Percentiles rank a stretch among this genome's conserved stretches.
Conservation (phyloP, 2,797 vertebrate genomes). For the Syncerus caffer region DNA sequence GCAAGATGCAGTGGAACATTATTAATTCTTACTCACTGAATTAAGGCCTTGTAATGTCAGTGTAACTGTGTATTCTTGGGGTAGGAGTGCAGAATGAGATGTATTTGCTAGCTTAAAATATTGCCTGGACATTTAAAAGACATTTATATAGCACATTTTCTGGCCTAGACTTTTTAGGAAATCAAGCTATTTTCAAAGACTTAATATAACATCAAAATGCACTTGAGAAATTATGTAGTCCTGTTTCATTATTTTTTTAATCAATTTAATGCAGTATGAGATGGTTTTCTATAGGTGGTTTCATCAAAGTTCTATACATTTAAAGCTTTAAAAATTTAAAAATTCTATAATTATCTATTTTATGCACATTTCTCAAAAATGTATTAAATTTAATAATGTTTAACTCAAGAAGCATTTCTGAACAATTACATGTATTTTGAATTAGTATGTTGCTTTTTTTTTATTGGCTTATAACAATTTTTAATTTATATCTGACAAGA, state of each 20-base stretch:
- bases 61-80: conserved; percentile 27
- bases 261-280: not conserved
- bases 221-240: not conserved
- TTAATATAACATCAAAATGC: not conserved
- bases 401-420: not conserved
- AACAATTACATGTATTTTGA: not conserved
- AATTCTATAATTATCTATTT: not conserved
- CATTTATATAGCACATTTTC: conserved; percentile 44
- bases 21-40: conserved; percentile 50
- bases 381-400: not conserved
- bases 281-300: not conserved
- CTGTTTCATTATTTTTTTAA: not conserved
- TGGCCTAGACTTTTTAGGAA: conserved; percentile 12
- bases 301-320: not conserved
- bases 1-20: conserved; percentile 11
- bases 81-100: not conserved
- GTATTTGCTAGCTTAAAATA: conserved; percentile 36
- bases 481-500: not conserved
- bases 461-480: not conserved
- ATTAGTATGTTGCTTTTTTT: not conserved
- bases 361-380: not conserved
- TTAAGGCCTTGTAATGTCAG: conserved; percentile 28
- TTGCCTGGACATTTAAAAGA: conserved; percentile 10
- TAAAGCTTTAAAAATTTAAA: not conserved
- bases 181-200: not conserved